Conservation (phyloP, 2,888 invertebrate genomes). For the Heliconius ismenius region DNA sequence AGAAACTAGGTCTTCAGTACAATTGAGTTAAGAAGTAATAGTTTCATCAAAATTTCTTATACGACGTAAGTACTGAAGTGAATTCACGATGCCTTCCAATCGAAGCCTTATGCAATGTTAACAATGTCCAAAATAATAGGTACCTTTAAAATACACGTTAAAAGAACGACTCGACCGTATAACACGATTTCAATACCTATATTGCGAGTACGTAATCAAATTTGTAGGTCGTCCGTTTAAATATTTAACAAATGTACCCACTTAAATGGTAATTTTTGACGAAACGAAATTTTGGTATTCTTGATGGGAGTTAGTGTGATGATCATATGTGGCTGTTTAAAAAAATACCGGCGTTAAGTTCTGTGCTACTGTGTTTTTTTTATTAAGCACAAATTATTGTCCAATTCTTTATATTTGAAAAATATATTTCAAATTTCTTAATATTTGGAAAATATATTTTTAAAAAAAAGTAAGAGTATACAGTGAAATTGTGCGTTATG, state of each 20-base stretch:
- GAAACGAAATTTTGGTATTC: neutral
- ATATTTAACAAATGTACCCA: neutral
- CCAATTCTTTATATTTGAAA: no score
- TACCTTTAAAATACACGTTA: slow-evolving; percentile 14
- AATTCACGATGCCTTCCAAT: slow-evolving; percentile 36
- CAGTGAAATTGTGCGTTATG: no score
- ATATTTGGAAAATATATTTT: no score
- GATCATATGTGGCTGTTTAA: no score
- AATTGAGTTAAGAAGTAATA: neutral
- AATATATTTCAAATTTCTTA: no score
- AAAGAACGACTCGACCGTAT: slow-evolving; percentile 33
- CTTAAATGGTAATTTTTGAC: neutral
- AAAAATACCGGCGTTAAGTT: no score
- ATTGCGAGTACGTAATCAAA: slow-evolving; percentile 34
- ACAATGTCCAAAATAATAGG: slow-evolving; percentile 5
- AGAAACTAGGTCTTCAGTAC: slow-evolving; percentile 8
- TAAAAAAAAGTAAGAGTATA: no score
- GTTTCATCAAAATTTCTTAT: slow-evolving; percentile 13
- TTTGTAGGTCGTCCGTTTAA: slow-evolving; percentile 27
- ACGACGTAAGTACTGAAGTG: neutral
- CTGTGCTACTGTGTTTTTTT: no score
- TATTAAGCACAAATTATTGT: no score
- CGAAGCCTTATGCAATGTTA: slow-evolving; percentile 29
- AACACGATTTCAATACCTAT: slow-evolving; percentile 32
- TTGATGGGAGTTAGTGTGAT: no score